Evolutionary conservation across 1,140 invertebrate genomes (phyloP).

Genomic region (Papilio dardanus): DNA sequence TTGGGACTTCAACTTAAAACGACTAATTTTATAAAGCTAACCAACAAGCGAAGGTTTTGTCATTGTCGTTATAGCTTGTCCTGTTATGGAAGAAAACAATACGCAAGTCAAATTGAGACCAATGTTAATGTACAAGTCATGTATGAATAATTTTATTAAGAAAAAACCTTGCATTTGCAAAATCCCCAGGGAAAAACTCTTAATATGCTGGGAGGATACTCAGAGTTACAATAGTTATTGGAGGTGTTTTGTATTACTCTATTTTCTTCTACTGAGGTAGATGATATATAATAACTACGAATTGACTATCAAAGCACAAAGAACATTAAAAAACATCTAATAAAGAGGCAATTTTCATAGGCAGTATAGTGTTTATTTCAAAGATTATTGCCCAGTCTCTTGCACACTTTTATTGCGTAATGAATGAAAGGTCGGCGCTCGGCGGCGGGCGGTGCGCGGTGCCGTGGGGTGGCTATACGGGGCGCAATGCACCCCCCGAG

Average conservation of each 20-base stretch:
- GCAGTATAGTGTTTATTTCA: conserved; percentile 27
- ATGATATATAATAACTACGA: too few species aligned
- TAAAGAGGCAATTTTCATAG: neutral
- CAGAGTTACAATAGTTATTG: too few species aligned
- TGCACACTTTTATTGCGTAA: conserved; percentile 76
- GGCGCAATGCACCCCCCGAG: conserved; percentile 62
- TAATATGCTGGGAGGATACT: too few species aligned
- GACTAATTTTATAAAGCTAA: neutral
- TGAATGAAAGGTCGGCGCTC: conserved; percentile 71
- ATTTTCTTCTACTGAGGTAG: too few species aligned
- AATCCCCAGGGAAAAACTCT: too few species aligned
- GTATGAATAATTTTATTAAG: too few species aligned
- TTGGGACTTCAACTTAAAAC: neutral
- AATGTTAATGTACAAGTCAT: too few species aligned
- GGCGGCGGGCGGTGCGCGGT: conserved; percentile 40
- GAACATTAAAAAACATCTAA: neutral
- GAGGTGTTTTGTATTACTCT: too few species aligned
- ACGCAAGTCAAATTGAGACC: neutral
- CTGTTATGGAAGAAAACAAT: neutral
- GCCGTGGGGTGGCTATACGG: conserved; percentile 34
- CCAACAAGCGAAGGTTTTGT: neutral
- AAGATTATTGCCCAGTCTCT: conserved; percentile 43
- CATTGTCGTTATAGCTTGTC: neutral
- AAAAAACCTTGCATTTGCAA: too few species aligned
- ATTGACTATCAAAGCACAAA: neutral